Evolutionary conservation across 2,888 invertebrate species (phyloP).

Genomic region (Bursaphelenchus okinawaensis): DNA sequence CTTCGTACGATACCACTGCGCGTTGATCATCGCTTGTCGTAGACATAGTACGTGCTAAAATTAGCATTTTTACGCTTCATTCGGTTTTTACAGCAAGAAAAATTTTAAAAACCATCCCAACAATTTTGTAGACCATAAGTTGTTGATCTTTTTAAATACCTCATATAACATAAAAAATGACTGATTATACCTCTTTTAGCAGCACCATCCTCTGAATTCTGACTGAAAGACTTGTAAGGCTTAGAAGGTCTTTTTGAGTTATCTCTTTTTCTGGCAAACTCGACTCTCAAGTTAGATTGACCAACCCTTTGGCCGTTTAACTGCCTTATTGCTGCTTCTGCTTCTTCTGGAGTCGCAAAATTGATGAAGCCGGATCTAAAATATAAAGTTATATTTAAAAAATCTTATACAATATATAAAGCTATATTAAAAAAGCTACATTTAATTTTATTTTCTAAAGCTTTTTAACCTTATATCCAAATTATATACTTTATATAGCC

Average conservation of each 20-base stretch:
- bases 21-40: neutral
- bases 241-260: neutral
- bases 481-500: too few relatives aligned
- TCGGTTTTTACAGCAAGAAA: too few relatives aligned
- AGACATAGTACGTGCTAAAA: neutral
- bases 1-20: neutral
- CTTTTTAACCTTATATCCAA: too few relatives aligned
- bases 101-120: too few relatives aligned
- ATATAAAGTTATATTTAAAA: neutral
- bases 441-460: too few relatives aligned
- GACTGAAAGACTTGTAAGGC: too few relatives aligned
- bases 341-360: conserved; percentile 12
- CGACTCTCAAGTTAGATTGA: neutral
- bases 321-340: conserved; percentile 17
- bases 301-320: neutral
- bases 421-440: too few relatives aligned
- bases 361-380: conserved; percentile 21
- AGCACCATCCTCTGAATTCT: neutral
- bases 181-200: neutral
- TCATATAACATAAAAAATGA: too few relatives aligned
- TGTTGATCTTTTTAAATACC: too few relatives aligned
- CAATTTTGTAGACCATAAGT: too few relatives aligned
- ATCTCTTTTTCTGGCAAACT: neutral
- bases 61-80: too few relatives aligned
- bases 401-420: too few relatives aligned